A percentile compares a stretch with the other conserved stretches of the same genome.
Evolutionary conservation across 2,113 vertebrate genomes (phyloP).

Genomic region (Nerophis lumbriciformis): DNA sequence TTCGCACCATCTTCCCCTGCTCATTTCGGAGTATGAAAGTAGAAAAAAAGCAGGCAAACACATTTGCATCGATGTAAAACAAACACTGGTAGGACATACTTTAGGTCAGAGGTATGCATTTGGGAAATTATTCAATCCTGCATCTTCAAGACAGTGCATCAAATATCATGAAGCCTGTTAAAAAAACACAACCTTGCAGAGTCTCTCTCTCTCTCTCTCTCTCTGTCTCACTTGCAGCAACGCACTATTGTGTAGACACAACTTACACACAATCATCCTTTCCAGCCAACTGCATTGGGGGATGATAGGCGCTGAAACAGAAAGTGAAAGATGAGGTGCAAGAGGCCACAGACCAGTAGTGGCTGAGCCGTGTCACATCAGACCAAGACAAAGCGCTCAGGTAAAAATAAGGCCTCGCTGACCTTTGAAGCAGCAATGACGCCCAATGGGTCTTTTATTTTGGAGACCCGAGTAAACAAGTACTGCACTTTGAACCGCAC

Average conservation of each 20-base stretch:
- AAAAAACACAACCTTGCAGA: constrained; percentile 50
- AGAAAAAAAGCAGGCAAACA: constrained; percentile 19
- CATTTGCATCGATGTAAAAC: constrained; percentile 36
- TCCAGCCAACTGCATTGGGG: constrained; percentile 15
- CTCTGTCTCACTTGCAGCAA: constrained; percentile 20
- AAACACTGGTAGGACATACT: constrained; percentile 50
- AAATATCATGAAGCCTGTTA: constrained; percentile 54
- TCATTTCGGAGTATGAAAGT: constrained; percentile 9
- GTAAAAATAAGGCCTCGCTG: constrained; percentile 44
- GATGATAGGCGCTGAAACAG: constrained; percentile 27
- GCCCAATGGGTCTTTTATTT: neutral
- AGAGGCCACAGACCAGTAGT: constrained; percentile 41
- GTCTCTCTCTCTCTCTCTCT: neutral
- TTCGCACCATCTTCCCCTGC: neutral
- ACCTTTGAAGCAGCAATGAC: constrained; percentile 57
- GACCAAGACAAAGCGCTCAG: constrained; percentile 51
- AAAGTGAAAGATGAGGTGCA: constrained; percentile 41
- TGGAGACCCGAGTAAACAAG: constrained; percentile 46
- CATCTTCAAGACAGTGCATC: constrained; percentile 51
- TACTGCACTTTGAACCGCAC: constrained; percentile 24
- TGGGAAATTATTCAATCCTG: constrained; percentile 64
- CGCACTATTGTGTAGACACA: constrained; percentile 28
- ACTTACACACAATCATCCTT: constrained; percentile 13
- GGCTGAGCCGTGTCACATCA: constrained; percentile 56
- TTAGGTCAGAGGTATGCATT: constrained; percentile 67